Conservation (phyloP, 1,140 invertebrate genomes). For the Venustaconcha ellipsiformis region DNA sequence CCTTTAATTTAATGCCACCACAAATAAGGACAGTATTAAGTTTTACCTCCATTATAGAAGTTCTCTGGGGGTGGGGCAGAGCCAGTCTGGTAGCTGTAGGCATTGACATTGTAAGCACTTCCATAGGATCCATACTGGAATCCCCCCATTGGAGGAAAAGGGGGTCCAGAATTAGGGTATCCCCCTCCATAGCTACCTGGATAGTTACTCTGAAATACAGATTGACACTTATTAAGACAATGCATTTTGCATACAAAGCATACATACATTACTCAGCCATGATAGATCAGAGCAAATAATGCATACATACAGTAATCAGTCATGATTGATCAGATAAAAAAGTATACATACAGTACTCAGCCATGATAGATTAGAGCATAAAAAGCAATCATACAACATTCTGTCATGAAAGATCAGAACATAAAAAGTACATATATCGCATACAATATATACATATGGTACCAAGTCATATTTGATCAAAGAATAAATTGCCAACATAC, state of each 20-base stretch:
- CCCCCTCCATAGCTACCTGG: slow-evolving; percentile 17
- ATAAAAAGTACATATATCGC: no score
- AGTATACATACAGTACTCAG: no score
- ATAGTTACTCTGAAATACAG: slow-evolving; percentile 28
- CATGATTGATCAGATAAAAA: no score
- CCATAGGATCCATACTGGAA: neutral
- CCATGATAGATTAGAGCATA: no score
- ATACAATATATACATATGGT: no score
- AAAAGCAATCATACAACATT: no score
- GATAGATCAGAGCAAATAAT: slow-evolving; percentile 6
- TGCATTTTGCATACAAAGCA: neutral
- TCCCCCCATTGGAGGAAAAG: slow-evolving; percentile 12
- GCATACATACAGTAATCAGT: neutral
- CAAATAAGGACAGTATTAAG: no score
- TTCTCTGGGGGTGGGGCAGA: neutral
- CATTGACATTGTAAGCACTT: slow-evolving; percentile 3
- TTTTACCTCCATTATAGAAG: no score
- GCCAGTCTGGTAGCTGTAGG: slow-evolving; percentile 16
- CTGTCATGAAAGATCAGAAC: no score
- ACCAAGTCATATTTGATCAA: no score
- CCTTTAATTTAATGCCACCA: no score
- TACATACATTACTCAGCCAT: slow-evolving; percentile 4
- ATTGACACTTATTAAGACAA: neutral
- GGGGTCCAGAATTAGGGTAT: slow-evolving; percentile 2
- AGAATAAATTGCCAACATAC: no score